Conservation (phyloP, 1,140 invertebrate genomes). For the Dinoponera quadriceps region DNA sequence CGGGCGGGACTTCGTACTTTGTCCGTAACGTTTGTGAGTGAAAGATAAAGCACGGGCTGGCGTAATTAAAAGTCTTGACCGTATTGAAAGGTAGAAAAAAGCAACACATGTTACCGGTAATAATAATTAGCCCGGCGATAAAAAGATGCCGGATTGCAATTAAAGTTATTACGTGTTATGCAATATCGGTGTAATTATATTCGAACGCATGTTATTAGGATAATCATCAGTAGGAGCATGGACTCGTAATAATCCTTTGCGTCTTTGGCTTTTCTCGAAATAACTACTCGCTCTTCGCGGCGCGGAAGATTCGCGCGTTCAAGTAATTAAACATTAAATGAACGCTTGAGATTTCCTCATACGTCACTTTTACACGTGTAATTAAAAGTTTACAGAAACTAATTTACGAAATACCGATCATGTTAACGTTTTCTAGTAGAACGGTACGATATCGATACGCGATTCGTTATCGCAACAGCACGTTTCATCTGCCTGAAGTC, state of each 20-base stretch:
- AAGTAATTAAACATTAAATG: slow-evolving; percentile 37
- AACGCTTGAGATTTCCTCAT: neutral
- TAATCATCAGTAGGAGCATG: slow-evolving; percentile 11
- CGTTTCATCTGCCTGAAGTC: neutral
- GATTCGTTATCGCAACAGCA: neutral
- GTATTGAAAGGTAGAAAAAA: slow-evolving; percentile 46
- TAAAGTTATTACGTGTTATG: slow-evolving; percentile 46
- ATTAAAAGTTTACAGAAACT: slow-evolving; percentile 3
- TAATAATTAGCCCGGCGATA: slow-evolving; percentile 49
- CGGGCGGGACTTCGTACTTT: too few relatives aligned
- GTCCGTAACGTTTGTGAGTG: too few relatives aligned
- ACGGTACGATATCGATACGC: neutral
- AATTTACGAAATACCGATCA: neutral
- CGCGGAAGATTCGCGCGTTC: neutral
- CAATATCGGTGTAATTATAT: slow-evolving; percentile 62
- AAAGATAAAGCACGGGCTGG: too few relatives aligned
- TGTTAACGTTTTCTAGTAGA: neutral
- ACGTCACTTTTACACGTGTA: neutral
- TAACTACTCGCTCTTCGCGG: neutral
- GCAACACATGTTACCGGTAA: slow-evolving; percentile 7
- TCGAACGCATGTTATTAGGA: slow-evolving; percentile 44
- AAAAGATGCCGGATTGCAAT: slow-evolving; percentile 48
- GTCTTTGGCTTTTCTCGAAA: slow-evolving; percentile 14
- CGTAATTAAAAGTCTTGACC: slow-evolving; percentile 55
- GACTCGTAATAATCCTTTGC: slow-evolving; percentile 5